phyloP scores from a whole-genome alignment of 2,113 vertebrate species.

The Tinamus guttatus region DNA sequence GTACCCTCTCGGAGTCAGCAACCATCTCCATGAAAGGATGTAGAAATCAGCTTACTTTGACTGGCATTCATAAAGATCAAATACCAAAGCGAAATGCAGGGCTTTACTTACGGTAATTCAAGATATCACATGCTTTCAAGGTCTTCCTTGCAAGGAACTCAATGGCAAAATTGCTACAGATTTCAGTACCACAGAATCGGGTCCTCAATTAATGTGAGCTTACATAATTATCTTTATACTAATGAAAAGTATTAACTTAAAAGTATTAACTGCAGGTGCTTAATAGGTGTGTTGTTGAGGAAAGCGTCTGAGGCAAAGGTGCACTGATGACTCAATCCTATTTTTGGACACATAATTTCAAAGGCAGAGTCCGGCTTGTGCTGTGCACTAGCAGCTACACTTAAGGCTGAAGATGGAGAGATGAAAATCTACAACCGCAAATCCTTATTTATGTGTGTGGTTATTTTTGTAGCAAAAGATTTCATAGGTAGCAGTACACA shows the following conservation, averaged over 20 bases:
- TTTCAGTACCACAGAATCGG: neutral
- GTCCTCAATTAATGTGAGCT: neutral
- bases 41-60: constrained; percentile 11
- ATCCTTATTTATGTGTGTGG: neutral
- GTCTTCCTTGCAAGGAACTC: neutral
- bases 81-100: neutral
- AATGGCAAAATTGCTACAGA: neutral
- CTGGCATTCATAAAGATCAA: neutral
- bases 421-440: neutral
- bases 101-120: neutral
- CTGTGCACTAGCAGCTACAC: neutral
- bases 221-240: neutral
- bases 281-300: neutral
- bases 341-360: neutral
- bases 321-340: neutral
- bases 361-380: neutral
- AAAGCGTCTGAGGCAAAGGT: neutral
- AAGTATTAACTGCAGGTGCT: neutral
- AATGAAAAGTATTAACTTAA: neutral
- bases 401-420: neutral
- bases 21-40: neutral
- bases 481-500: neutral
- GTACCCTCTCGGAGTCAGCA: neutral
- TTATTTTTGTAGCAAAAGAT: neutral
- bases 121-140: neutral